Conservation (phyloP, 1,140 invertebrate genomes). For the Dendroctonus valens region DNA sequence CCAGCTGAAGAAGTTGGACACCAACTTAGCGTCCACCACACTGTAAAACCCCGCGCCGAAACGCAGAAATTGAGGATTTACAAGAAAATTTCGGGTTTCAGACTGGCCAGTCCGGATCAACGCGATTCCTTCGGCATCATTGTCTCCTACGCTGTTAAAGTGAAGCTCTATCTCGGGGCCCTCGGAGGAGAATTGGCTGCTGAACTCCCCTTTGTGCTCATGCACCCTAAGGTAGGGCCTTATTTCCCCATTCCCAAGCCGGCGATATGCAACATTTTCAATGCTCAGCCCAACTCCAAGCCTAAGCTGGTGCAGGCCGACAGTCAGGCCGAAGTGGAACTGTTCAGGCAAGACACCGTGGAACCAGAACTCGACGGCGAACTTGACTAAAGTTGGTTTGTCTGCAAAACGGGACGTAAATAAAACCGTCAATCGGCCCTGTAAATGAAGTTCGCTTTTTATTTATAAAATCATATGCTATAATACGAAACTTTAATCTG, state of each 20-base stretch:
- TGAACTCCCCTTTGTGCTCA: constrained; percentile 95
- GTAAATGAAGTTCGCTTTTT: constrained; percentile 6
- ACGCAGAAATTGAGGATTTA: not conserved
- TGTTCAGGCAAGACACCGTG: constrained; percentile 61
- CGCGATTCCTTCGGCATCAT: constrained; percentile 87
- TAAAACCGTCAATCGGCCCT: constrained; percentile 4
- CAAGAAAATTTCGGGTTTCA: constrained; percentile 44
- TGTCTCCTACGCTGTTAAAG: constrained; percentile 89
- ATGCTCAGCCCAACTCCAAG: constrained; percentile 55
- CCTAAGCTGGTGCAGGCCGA: constrained; percentile 59
- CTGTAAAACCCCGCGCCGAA: constrained; percentile 64
- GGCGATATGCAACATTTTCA: constrained; percentile 4
- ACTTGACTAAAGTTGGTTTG: constrained; percentile 27
- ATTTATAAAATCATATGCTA: constrained; percentile 20
- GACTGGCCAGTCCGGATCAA: constrained; percentile 75
- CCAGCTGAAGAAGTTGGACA: constrained; percentile 83
- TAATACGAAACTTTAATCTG: constrained; percentile 22
- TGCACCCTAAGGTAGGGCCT: constrained; percentile 81
- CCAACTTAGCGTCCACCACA: constrained; percentile 94
- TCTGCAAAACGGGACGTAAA: constrained; percentile 5
- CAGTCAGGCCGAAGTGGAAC: constrained; percentile 64
- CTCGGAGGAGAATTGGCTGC: constrained; percentile 91
- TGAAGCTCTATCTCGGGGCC: constrained; percentile 92
- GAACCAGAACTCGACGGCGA: constrained; percentile 53
- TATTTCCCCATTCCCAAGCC: constrained; percentile 2